Evolutionary conservation across 2,113 vertebrate genomes (phyloP).

Genomic region (Thamnophis sirtalis): DNA sequence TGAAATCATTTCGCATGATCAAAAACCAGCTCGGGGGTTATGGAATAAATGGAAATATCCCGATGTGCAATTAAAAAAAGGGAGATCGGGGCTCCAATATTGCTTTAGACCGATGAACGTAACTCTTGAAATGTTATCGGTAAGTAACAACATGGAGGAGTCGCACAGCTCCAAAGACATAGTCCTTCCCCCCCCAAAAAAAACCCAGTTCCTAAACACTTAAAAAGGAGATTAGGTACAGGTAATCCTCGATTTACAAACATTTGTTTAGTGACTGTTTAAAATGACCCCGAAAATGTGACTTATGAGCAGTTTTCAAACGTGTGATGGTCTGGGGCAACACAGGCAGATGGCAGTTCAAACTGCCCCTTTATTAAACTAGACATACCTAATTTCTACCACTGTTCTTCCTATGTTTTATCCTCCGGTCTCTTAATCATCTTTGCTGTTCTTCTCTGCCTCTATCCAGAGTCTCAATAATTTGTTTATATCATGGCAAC

Average conservation of each 20-base stretch:
- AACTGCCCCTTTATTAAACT: not conserved
- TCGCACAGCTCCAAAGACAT: no score
- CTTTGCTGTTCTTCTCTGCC: not conserved
- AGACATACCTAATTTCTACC: not conserved
- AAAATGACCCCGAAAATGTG: not conserved
- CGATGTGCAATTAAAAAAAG: constrained; percentile 10
- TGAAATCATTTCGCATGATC: not conserved
- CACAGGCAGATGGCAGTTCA: no score
- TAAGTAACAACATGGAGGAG: not conserved
- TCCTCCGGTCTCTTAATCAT: not conserved
- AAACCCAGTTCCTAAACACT: not conserved
- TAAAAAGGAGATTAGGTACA: not conserved
- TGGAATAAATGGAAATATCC: not conserved
- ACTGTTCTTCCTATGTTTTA: not conserved
- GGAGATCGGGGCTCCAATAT: not conserved
- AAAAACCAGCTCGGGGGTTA: not conserved
- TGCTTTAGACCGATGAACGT: not conserved
- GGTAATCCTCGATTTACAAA: not conserved
- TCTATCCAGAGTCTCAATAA: not conserved
- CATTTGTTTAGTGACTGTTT: not conserved
- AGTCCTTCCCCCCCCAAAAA: not conserved
- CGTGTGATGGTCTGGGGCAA: not conserved
- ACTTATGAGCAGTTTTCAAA: not conserved
- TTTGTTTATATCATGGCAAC: not conserved
- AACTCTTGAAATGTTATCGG: constrained; percentile 1